Base-by-base conservation (phyloP, 1,140 invertebrate genomes). In the Sarcophaga bullata region DNA sequence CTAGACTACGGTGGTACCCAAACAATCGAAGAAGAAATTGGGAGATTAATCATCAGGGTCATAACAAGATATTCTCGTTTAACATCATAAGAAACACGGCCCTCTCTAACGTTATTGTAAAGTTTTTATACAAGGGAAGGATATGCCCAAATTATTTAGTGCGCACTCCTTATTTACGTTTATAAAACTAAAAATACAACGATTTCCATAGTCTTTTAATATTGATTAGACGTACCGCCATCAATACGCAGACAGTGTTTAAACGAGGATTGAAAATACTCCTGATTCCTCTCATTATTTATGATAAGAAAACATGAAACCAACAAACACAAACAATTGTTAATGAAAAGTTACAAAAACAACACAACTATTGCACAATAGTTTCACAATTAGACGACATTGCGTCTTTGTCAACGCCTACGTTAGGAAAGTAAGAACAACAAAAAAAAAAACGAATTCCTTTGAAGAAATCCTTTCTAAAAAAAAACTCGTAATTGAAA, bases 401-500 rank as follows among this genome's bases (percentile, higher is more conserved):
- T 50, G 49, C 17, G 75, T 78, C 75, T 78, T 78, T 15, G 75
- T 78, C 50, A 47, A 78, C 75, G 75, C 75, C 75, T 78, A 78
- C 75, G 19, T 8, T 10, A 37, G 1, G 25, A 37, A 37, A 37
- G 25, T 37, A 37, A 37, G 25, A 37, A 37, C 25, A 37, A 37
- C 1, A 37, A 37, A 1, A 37, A 37, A 37, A 37, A 37, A 58
- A 58, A 15, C 1, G 11, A 58, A 58, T n/a, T 13, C 15, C 19
- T 19, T 68, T 68, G 62, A 68, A 37, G 62, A 68, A 68, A 68
- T 68, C 19, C 54, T 37, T 37, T 37, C 25, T 37, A 37, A 37
- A 37, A 37, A 37, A 37, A 37, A 4, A 58, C 6, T 13, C 15
- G 54, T 68, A 68, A 68, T 68, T 19, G 62, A 68, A 68, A 68